Conservation (phyloP, 2,888 invertebrate species). For the Orthosia incerta region DNA sequence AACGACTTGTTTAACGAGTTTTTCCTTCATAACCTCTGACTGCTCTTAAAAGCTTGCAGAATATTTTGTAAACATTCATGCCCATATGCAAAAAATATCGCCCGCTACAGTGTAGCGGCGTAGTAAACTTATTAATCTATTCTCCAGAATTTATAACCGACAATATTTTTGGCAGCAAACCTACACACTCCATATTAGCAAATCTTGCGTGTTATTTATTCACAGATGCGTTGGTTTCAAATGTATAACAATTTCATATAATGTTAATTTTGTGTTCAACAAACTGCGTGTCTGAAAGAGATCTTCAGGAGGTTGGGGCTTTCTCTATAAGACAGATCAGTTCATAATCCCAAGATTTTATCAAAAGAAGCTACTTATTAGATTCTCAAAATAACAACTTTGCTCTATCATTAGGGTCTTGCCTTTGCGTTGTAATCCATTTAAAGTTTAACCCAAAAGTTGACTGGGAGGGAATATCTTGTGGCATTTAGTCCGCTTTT, state of each 20-base stretch:
- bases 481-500: neutral
- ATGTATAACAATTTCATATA: conserved; percentile 1
- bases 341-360: too few relatives aligned
- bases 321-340: too few relatives aligned
- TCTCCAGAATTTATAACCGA: conserved; percentile 34
- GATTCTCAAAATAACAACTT: neutral
- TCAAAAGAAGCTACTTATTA: too few relatives aligned
- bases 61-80: neutral
- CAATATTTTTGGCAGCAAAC: conserved; percentile 35
- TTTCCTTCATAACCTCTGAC: too few relatives aligned
- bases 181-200: conserved; percentile 20
- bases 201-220: conserved; percentile 18
- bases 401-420: too few relatives aligned
- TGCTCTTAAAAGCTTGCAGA: neutral
- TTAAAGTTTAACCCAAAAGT: too few relatives aligned
- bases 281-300: neutral
- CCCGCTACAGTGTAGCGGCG: neutral
- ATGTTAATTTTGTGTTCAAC: neutral
- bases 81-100: conserved; percentile 3
- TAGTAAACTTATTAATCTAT: conserved; percentile 45
- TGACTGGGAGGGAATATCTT: neutral
- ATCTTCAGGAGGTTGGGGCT: neutral
- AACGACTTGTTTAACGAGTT: neutral
- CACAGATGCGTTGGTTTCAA: conserved; percentile 15
- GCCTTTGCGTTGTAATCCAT: too few relatives aligned